Evolutionary conservation across 2,888 invertebrate genomes (phyloP), one percentile per base, ranked within the genome.

Genomic region (Ditylenchus weischeri): DNA sequence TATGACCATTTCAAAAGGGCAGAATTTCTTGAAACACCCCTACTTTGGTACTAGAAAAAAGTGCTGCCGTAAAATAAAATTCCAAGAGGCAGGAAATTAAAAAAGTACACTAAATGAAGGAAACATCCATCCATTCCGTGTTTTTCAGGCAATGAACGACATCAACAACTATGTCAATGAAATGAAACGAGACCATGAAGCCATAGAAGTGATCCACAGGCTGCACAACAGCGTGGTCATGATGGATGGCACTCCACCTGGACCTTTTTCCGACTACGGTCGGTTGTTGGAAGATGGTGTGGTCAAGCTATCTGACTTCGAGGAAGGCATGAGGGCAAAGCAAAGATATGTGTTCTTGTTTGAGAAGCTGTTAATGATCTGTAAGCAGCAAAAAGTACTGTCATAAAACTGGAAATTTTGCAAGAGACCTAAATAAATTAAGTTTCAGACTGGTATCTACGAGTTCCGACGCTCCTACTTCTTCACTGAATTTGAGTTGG

Each of bases 171-270:
- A 92, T 84, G 93, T 96, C 71, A 98, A 98, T 84, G 98, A 98
- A 86, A 92, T 94, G 63, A 95, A 94, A 79, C 87, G 96, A 64
- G 98, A 98, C 85, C 91, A 91, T 66, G 96, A 96, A 84, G 91
- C 91, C 74, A 86, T 94, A 66, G 89, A 90, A 73, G 88, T 94
- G 69, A 91, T 96, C 76, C 88, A 89, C 74, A 91, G 93, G 86
- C 90, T 96, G 64, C 91, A 93, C 87, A 88, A 89, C 77, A 86
- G 84, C 73, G 84, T 85, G 64, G 43, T 65, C 19, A 59, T 38
- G 49, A 47, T 8, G 54, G 57, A 60, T 57, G 35, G 51, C 29
- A 21, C 6, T n/a, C 29, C 15, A 21, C 21, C 21, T 57, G 38
- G 2, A 15, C 48, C 18, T 48, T 19, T 57, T 48, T 29, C 29